Base-by-base conservation (phyloP, 2,113 vertebrate species). In the Hyla sarda region DNA sequence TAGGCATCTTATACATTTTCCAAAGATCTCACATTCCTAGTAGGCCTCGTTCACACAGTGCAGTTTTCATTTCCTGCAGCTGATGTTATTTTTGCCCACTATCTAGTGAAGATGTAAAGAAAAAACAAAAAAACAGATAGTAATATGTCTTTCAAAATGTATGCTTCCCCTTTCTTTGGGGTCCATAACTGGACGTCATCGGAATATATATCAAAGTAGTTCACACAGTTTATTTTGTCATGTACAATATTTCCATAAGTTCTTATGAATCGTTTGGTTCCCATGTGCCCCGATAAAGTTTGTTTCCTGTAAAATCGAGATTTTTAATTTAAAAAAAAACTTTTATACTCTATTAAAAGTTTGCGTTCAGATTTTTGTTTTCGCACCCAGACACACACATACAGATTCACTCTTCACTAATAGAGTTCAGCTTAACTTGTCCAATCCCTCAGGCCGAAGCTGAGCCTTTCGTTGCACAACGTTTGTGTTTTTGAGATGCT, bases 401-500 rank as follows among this genome's bases (percentile, higher is more conserved):
- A 28, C 58, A 5, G 6, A 23, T 41, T 71, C 32, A 41, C 2
- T 71, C 19, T 21, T 71, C 34, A 71, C 30, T 19, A 17, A 34
- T 6, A 69, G 1, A 34, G 32, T 69, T 69, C 16, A 17, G 34
- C 65, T 34, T 12, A 41, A 71, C 2, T 23, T 21, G 56, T 60
- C 56, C 56, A 9, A 45, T 52, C 10, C 45, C 62, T 82, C 65
- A 30, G 62, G 80, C 62, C 48, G 60, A 50, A 82, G 54, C 14
- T 21, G 52, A 21, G 52, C 67, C 82, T 65, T 83, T 83, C 50
- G 69, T 82, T 48, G 12, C 47, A 80, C 34, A 17, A 47, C 56
- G 34, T 52, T 48, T 23, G 41, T 82, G 11, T 48, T 82, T n/a
- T 82, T 69, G 62, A 82, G 30, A 82, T 54, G 32, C 30, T 71